Base-by-base conservation (phyloP, 2,888 invertebrate species). In the Melanostoma scalare region DNA sequence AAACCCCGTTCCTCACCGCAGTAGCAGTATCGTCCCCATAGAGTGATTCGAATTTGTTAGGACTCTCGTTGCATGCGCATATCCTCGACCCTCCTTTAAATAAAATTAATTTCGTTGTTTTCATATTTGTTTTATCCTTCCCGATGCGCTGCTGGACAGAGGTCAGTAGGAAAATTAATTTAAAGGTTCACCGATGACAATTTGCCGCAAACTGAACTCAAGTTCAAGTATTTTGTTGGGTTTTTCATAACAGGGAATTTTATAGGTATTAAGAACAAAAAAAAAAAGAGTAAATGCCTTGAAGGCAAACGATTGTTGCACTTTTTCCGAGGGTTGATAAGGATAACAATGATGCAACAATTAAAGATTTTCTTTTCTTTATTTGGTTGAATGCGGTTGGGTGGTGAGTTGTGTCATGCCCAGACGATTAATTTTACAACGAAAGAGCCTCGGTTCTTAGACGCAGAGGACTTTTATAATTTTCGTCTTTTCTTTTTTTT, bases 281-380 rank as follows among this genome's bases (percentile, higher is more conserved):
- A 20, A 20, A 20, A 20, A 20, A 20, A 20, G 33, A 61, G 36
- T 46, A 48, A 61, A 30, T 71, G 69, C 69, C 79, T 69, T 61
- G 44, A 33, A 69, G 79, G 79, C 69, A 75, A 74, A 73, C 56
- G 69, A 80, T 75, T 80, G 75, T 80, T 80, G 80, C 80, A 80
- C 71, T 74, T 75, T 74, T 69, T 56, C 30, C 69, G 48, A 71
- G 75, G 80, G 80, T 58, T 67, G 61, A 65, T 71, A 71, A 60
- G 58, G 71, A 80, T 72, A 78, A 74, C 68, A 58, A 69, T 69
- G 79, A 79, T 79, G 79, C 79, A 79, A 79, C 79, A 79, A 74
- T 79, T 74, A 74, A 74, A 60, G 53, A 56, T 31, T 68, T 55
- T 6, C 50, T 55, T 38, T 53, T 42, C 50, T 35, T 38, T 4